Evolutionary conservation across 2,797 vertebrate species (phyloP), one percentile per base, ranked within the genome.

Genomic region (Carduelis carduelis): DNA sequence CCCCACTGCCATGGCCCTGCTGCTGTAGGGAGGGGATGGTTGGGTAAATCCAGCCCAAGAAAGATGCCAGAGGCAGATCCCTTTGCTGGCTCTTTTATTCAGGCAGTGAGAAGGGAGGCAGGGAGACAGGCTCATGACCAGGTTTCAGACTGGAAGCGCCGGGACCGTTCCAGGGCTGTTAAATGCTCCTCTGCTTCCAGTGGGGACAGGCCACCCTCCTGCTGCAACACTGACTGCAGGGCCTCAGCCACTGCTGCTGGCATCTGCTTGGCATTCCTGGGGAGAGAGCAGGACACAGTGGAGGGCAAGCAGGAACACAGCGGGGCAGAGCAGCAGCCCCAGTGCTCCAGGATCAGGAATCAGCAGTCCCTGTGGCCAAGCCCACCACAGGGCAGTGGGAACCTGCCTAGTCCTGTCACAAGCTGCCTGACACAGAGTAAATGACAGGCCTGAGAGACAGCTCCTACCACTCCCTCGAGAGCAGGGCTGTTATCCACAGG

Each of bases 261-360:
- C 99, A 99, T 99, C 95, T 98, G 76, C 95, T 99, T 99, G 76
- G 99, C 98, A 4, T 98, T 99, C 78, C 99, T 99, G 93, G 49
- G 75, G 35, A 39, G 18, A 65, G 28, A 84, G 60, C 7, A 76
- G 27, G 35, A 44, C 6, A 20, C 7, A 2, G 3, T 26, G 27
- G 28, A 84, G 68, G 7, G 12, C 0, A 0, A 69, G 37, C 39
- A 89, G 28, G 26, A 21, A 43, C 57, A 66, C 0, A 0, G 2
- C 14, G 1, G 30, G 16, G 1, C 8, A 4, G 7, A 41, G 7
- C 63, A 39, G 35, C 74, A 76, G 15, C 32, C 47, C 27, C 55
- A 24, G 59, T 2, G 23, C 80, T 57, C 82, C 1, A 0, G 52
- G 10, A 26, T 32, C n/a, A 63, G 4, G 1, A 57, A 15, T 20